Base-by-base conservation (phyloP, 1,140 invertebrate genomes). In the Zaprionus kolodkinae region DNA sequence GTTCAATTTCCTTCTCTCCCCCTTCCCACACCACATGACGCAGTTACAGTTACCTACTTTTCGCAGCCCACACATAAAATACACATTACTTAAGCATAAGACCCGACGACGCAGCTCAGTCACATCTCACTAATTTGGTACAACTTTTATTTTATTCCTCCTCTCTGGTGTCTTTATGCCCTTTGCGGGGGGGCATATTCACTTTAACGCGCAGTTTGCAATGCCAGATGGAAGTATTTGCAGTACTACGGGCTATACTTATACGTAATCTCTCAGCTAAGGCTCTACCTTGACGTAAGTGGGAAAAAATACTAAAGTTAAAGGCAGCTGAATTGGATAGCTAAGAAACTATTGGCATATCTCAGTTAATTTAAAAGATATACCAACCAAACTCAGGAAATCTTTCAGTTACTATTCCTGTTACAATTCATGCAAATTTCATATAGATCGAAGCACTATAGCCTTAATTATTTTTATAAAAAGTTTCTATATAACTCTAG, bases 81-180 rank as follows among this genome's bases (percentile, higher is more conserved):
- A 87, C 79, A 87, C 85, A 87, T 87, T 87, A 84, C 84, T 87
- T 87, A 78, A 89, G 68, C 85, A 70, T 89, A 87, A 87, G 84
- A 78, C 85, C 65, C 84, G 64, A 65, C 74, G 77, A 79, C 61
- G 75, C 73, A 67, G 75, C 78, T 78, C 85, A 88, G 85, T 85
- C 85, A 88, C 85, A 88, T 89, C 85, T 79, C 81, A 88, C 85
- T 88, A 88, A 88, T 88, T 88, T 89, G 81, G 86, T 70, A 85
- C 85, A 88, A 89, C 80, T 85, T 81, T 80, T 73, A 67, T 83
- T 87, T 88, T 76, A 64, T 76, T 78, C 50, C 50, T 52, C 21
- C 45, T 56, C 27, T 57, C 27, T 74, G 61, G 48, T 60, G 52
- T 71, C 38, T 40, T 40, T 40, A 2, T 40, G 38, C 38, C 38